phyloP scores from a whole-genome alignment of 2,113 vertebrate species.

The Cavia porcellus region DNA sequence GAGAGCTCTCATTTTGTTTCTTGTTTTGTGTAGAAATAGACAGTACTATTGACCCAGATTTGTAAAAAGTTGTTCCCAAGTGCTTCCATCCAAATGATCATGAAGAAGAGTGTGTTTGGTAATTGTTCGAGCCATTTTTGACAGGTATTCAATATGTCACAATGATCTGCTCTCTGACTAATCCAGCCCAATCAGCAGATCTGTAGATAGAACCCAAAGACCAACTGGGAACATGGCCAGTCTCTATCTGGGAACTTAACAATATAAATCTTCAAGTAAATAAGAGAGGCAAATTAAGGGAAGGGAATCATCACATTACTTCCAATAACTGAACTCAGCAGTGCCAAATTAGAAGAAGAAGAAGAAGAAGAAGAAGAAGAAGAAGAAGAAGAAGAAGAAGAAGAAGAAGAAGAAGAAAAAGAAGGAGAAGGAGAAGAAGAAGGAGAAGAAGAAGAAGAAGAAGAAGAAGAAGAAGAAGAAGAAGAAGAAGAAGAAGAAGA shows the following conservation, averaged over 20 bases:
- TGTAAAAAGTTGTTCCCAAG: slow-evolving; percentile 75
- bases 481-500: too few relatives aligned
- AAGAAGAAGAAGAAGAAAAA: too few relatives aligned
- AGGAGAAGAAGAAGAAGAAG: too few relatives aligned
- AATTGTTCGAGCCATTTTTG: slow-evolving; percentile 88
- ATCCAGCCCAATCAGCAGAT: slow-evolving; percentile 88
- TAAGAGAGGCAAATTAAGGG: neutral
- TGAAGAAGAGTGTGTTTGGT: slow-evolving; percentile 84
- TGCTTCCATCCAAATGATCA: slow-evolving; percentile 79
- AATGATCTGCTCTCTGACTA: slow-evolving; percentile 88
- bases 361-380: neutral
- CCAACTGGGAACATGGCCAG: slow-evolving; percentile 83
- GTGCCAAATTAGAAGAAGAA: slow-evolving; percentile 74
- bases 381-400: too few relatives aligned
- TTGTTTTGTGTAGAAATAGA: slow-evolving; percentile 69
- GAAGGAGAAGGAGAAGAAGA: too few relatives aligned
- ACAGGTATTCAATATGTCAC: slow-evolving; percentile 89
- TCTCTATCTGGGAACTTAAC: slow-evolving; percentile 79
- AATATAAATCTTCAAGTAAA: slow-evolving; percentile 71
- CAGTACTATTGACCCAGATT: slow-evolving; percentile 70
- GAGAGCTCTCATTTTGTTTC: slow-evolving; percentile 34
- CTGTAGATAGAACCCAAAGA: slow-evolving; percentile 85
- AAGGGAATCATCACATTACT: slow-evolving; percentile 67
- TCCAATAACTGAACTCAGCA: slow-evolving; percentile 74
- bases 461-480: neutral